Conservation (phyloP, 2,888 invertebrate species). For the Mesochorus sp. region DNA sequence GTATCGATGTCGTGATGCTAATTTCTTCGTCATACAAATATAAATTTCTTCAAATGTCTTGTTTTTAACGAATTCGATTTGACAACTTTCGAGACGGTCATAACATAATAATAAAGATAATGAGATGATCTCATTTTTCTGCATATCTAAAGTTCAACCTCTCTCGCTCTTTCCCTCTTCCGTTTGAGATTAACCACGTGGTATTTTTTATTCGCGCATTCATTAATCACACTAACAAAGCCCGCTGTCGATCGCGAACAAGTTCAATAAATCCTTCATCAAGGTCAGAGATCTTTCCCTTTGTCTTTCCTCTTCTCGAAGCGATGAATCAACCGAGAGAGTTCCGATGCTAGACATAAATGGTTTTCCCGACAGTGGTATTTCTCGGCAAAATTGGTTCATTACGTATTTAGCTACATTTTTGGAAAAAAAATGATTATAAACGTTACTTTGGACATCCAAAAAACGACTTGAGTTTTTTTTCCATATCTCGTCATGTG, state of each 20-base stretch:
- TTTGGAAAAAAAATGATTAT: too few species aligned
- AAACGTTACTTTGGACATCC: too few species aligned
- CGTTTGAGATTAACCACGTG: conserved; percentile 1
- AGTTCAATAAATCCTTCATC: conserved; percentile 32
- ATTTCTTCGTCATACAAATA: too few species aligned
- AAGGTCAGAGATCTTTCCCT: conserved; percentile 11
- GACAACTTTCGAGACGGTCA: too few species aligned
- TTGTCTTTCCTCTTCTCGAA: conserved; percentile 10
- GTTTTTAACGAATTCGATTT: too few species aligned
- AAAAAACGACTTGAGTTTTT: too few species aligned
- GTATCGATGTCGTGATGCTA: too few species aligned
- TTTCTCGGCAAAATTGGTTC: not conserved
- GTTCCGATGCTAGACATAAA: not conserved
- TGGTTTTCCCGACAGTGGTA: not conserved
- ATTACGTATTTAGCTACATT: too few species aligned
- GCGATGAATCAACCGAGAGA: conserved; percentile 13
- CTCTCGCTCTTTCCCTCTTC: conserved; percentile 23
- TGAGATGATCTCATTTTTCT: not conserved
- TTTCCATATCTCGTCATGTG: too few species aligned
- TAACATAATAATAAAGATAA: not conserved
- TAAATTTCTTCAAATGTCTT: too few species aligned
- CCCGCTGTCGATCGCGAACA: conserved; percentile 29
- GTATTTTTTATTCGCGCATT: conserved; percentile 25
- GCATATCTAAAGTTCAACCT: conserved; percentile 27
- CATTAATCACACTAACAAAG: conserved; percentile 41